phyloP scores from a whole-genome alignment of 2,888 invertebrate species.

The Arge pagana region DNA sequence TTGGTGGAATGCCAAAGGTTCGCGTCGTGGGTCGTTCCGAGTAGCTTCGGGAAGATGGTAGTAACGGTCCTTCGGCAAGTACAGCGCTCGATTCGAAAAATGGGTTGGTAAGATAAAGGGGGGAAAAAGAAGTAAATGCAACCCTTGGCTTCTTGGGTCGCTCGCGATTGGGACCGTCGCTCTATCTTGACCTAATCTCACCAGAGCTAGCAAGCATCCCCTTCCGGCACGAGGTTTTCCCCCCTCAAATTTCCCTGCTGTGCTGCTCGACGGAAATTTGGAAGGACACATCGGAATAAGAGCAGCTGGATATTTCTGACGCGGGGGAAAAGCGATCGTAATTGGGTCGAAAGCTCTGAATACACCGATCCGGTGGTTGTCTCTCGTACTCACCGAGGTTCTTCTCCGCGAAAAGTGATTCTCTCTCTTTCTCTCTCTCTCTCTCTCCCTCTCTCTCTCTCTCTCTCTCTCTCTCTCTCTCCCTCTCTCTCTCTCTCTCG shows the following conservation, averaged over 20 bases:
- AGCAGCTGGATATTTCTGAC: background rate
- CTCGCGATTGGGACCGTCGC: slow-evolving; percentile 16
- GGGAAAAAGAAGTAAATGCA: slow-evolving; percentile 1
- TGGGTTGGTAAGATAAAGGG: background rate
- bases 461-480: background rate
- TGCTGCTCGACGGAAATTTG: no score
- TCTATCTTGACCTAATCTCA: slow-evolving; percentile 7
- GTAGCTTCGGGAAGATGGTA: slow-evolving; percentile 21
- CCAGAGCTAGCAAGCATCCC: no score
- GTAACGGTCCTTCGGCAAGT: slow-evolving; percentile 19
- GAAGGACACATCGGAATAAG: no score
- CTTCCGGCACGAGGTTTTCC: no score
- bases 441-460: background rate
- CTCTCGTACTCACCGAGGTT: background rate
- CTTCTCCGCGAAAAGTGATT: no score
- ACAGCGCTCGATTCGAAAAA: slow-evolving; percentile 12
- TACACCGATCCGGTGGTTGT: background rate
- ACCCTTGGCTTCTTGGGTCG: slow-evolving; percentile 8
- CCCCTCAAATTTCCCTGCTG: no score
- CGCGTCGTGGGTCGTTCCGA: slow-evolving; percentile 10
- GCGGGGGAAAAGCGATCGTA: background rate
- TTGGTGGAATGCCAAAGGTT: slow-evolving; percentile 17
- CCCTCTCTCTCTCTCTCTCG: no score
- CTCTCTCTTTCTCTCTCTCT: background rate
- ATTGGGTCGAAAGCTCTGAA: background rate